Conservation (phyloP, 2,113 vertebrate genomes). For the Eptesicus fuscus region DNA sequence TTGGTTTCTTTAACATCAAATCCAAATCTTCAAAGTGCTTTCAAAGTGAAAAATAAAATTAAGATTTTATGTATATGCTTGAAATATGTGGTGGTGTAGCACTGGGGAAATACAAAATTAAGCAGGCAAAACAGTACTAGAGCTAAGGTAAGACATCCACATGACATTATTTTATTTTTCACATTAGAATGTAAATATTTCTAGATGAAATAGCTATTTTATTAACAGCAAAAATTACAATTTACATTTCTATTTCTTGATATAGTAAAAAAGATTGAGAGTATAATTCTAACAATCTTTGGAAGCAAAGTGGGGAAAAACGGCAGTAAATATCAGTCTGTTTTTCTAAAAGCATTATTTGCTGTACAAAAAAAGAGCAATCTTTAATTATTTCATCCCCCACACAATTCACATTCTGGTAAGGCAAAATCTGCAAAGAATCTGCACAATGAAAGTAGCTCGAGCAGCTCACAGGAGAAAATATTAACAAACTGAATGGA, state of each 20-base stretch:
- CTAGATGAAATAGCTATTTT: background rate
- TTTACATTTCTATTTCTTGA: background rate
- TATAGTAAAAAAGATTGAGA: conserved; percentile 12
- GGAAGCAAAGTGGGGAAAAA: background rate
- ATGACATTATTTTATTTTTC: background rate
- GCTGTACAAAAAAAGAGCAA: background rate
- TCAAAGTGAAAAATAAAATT: background rate
- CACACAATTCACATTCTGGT: background rate
- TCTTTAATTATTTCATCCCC: background rate
- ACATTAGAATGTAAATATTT: background rate
- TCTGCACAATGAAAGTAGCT: background rate
- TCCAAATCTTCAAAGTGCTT: background rate
- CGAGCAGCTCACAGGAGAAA: background rate
- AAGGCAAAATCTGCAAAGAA: background rate
- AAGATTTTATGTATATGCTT: background rate
- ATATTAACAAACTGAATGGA: background rate
- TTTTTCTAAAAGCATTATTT: conserved; percentile 10
- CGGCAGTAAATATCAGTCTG: background rate
- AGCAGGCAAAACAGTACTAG: background rate
- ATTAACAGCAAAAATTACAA: background rate
- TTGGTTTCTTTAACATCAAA: background rate
- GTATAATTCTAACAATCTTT: background rate
- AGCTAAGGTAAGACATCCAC: background rate
- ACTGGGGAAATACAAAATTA: background rate
- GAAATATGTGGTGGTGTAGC: background rate